Percentiles rank a stretch among this genome's conserved stretches.
phyloP scores from a whole-genome alignment of 2,797 vertebrate species.

The Chloroceryle amazona region DNA sequence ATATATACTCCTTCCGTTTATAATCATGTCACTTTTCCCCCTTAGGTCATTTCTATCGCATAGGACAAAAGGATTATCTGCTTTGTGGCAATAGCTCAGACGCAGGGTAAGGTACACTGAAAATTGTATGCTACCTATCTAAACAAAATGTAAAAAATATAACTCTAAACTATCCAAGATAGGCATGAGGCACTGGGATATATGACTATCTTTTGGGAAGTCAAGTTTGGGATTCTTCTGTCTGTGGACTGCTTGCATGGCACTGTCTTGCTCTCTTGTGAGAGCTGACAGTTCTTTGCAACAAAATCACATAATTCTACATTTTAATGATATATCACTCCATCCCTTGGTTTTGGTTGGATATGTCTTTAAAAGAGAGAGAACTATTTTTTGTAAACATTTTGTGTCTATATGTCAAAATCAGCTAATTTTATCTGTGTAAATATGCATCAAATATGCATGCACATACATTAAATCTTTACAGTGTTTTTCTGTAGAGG shows the following conservation, averaged over 20 bases:
- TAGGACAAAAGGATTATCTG: slow-evolving; percentile 83
- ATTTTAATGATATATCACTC: background rate
- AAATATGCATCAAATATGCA: background rate
- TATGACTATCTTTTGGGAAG: background rate
- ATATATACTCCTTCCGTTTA: background rate
- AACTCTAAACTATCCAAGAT: background rate
- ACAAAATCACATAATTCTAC: background rate
- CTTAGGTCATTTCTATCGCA: slow-evolving; percentile 79
- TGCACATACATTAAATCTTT: background rate
- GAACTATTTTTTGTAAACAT: background rate
- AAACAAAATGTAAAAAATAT: background rate
- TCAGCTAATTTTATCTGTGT: background rate
- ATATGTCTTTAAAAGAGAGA: background rate
- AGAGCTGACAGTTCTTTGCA: background rate
- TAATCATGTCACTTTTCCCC: background rate
- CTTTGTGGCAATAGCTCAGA: slow-evolving; percentile 90
- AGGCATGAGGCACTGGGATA: background rate
- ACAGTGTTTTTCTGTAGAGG: background rate
- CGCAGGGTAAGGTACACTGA: slow-evolving; percentile 87
- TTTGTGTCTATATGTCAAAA: background rate
- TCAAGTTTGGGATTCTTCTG: background rate
- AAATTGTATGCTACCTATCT: background rate
- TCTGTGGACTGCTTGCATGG: background rate
- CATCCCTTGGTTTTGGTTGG: background rate
- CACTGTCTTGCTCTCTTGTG: background rate